Percentiles rank a stretch among this genome's conserved stretches.
Evolutionary conservation across 2,797 vertebrate genomes (phyloP).

Genomic region (Sciaenops ocellatus): DNA sequence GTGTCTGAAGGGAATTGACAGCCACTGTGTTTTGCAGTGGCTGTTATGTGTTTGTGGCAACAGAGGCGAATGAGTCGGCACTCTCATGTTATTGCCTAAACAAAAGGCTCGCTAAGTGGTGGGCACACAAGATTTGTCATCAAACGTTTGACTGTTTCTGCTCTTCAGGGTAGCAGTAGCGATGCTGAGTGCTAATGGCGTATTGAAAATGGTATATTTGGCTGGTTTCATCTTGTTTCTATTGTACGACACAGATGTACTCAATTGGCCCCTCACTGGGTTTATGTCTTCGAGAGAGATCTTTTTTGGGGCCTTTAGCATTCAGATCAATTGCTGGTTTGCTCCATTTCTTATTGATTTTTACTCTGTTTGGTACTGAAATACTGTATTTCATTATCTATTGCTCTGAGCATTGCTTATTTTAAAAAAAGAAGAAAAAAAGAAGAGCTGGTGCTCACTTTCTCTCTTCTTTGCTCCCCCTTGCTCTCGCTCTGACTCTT

Average conservation of each 20-base stretch:
- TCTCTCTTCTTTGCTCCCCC: conserved; percentile 8
- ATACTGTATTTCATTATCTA: conserved; percentile 74
- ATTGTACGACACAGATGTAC: conserved; percentile 57
- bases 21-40: conserved; percentile 77
- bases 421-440: conserved; percentile 35
- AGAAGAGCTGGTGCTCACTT: not conserved
- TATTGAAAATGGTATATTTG: conserved; percentile 67
- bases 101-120: conserved; percentile 73
- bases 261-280: conserved; percentile 67
- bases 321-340: conserved; percentile 77
- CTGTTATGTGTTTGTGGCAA: conserved; percentile 80
- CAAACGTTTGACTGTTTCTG: conserved; percentile 52
- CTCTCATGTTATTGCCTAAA: conserved; percentile 76
- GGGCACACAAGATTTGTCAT: conserved; percentile 65
- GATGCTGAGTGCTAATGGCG: conserved; percentile 55
- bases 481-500: not conserved
- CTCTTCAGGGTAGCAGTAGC: conserved; percentile 51
- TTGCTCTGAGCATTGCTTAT: conserved; percentile 67
- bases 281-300: conserved; percentile 68
- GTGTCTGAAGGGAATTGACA: conserved; percentile 79
- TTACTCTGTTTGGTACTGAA: conserved; percentile 68
- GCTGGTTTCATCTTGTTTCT: conserved; percentile 49
- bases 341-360: conserved; percentile 74
- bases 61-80: conserved; percentile 64
- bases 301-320: conserved; percentile 68